Percentiles rank a stretch among this genome's conserved stretches.
These are phyloP conservation scores for Drosophila multiciliata DNA, from an alignment of 2,888 invertebrate species.

Conservation along the genomic window DNA sequence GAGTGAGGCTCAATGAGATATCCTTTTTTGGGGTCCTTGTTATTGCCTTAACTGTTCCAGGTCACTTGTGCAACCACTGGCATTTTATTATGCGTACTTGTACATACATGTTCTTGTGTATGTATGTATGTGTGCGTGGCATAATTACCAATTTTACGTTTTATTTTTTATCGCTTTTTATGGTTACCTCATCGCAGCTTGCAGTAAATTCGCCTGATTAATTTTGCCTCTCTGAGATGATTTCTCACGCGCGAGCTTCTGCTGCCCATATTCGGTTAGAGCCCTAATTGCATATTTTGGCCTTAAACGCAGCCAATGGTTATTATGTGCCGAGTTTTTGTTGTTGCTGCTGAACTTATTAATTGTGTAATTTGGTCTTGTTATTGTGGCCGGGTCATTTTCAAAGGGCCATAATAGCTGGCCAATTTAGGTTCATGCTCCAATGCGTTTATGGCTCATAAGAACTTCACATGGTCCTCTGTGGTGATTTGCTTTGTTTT, in stretches of 20 bases:
- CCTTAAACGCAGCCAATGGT: conserved; percentile 61
- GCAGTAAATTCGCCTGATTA: conserved; percentile 80
- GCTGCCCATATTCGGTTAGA: conserved; percentile 22
- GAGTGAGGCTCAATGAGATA: conserved; percentile 1
- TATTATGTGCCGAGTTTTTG: conserved; percentile 53
- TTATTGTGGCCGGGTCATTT: conserved; percentile 49
- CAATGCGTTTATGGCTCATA: conserved; percentile 44
- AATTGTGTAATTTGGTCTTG: conserved; percentile 75
- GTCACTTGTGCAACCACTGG: conserved; percentile 10
- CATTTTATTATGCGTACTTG: conserved; percentile 51
- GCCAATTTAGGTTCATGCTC: conserved; percentile 55
- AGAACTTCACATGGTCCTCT: conserved; percentile 12
- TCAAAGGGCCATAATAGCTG: conserved; percentile 53
- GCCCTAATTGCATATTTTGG: conserved; percentile 73
- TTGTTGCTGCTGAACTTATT: conserved; percentile 57
- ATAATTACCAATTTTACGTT: conserved; percentile 65
- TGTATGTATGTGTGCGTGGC: conserved; percentile 14
- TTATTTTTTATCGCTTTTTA: conserved; percentile 63
- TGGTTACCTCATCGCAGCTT: conserved; percentile 60
- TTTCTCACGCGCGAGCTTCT: conserved; percentile 58
- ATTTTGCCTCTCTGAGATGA: conserved; percentile 36
- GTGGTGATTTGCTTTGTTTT: background rate
- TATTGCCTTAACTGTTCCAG: conserved; percentile 1
- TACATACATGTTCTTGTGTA: background rate
- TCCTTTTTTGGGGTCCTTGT: conserved; percentile 38